These are phyloP conservation scores for Muraenolepis orangiensis DNA, from an alignment of 2,797 vertebrate species.

Conservation along the genomic window DNA sequence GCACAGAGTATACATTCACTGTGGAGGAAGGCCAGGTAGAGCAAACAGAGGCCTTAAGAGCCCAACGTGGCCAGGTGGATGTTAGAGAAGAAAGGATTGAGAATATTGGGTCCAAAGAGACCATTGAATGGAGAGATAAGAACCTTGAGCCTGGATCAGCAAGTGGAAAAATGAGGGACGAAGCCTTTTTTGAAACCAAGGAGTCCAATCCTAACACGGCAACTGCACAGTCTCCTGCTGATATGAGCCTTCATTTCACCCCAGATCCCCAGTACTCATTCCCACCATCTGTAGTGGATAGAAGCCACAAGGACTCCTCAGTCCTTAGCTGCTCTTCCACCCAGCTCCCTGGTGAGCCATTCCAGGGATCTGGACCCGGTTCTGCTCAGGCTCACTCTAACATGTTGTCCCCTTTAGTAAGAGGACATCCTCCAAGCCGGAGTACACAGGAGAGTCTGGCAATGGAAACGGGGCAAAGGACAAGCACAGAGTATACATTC, in stretches of 20 bases:
- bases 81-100: constrained; percentile 16
- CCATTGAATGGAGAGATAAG: neutral
- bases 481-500: constrained; percentile 13
- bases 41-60: constrained; percentile 34
- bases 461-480: constrained; percentile 17
- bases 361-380: constrained; percentile 20
- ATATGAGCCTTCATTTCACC: neutral
- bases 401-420: constrained; percentile 2
- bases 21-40: constrained; percentile 26
- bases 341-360: neutral
- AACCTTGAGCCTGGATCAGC: neutral
- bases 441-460: constrained; percentile 14
- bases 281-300: constrained; percentile 8
- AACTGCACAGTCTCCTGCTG: neutral
- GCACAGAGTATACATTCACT: constrained; percentile 7
- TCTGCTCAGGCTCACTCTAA: constrained; percentile 2
- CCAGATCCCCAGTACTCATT: neutral
- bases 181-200: constrained; percentile 2
- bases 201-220: neutral
- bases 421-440: constrained; percentile 10
- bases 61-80: constrained; percentile 23
- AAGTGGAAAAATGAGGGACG: constrained; percentile 15
- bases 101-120: constrained; percentile 5
- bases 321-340: constrained; percentile 13
- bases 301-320: neutral